Base-by-base conservation (phyloP, 1,140 invertebrate genomes). In the Diprion similis region DNA sequence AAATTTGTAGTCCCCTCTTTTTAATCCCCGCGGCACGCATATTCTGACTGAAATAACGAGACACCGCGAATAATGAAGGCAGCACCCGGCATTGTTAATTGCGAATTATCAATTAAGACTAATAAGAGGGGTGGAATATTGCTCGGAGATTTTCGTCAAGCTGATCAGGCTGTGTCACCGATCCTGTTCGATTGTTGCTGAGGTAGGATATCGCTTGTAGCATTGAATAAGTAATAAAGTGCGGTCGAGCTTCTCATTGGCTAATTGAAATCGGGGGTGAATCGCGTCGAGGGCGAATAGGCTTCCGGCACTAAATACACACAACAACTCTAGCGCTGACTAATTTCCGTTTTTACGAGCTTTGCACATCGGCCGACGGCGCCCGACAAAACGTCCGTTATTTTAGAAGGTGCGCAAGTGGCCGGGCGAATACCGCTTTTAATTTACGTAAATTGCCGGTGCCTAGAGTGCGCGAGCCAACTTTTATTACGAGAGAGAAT, bases 401-500 rank as follows among this genome's bases (percentile, higher is more conserved):
- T 59, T 17, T 59, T 13, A 59, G 24, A 37, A 37, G 51, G 51
- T 59, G 11, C 24, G 24, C 51, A 59, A 59, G 51, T 59, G n/a
- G 51, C 51, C 51, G 51, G 51, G 51, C 51, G 11, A 59, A 17
- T 59, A 59, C 51, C 78, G 80, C 82, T 79, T 84, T 85, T 85
- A 85, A 86, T 86, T 85, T 84, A 82, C 82, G 82, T 82, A 83
- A 85, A 86, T 86, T 84, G 80, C 83, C 80, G 79, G 8, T 45
- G 11, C 66, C 66, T 18, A 64, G 59, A 64, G 24, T 37, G 24
- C 24, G 15, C 66, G 66, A 18, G 37, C 66, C 18, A 68, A 68
- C 66, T 68, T 68, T 68, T 18, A 68, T 68, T 68, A 68, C 66
- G 19, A 18, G 37, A 37, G 24, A 18, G 66, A 68, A 68, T 68